These are phyloP conservation scores for Oncorhynchus mykiss DNA, from an alignment of 2,113 vertebrate genomes.

Conservation along the genomic window DNA sequence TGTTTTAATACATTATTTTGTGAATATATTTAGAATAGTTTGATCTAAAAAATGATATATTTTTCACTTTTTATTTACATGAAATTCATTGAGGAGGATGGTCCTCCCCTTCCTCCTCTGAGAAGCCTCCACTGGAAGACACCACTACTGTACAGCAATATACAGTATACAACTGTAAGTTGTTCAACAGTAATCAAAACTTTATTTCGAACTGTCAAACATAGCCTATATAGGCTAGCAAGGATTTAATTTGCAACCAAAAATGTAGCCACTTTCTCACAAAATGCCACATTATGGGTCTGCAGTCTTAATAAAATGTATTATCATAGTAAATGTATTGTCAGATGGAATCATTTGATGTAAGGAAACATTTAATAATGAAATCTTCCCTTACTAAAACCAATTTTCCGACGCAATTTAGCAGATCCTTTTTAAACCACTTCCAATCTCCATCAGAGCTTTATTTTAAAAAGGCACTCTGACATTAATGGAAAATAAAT, in stretches of 20 bases:
- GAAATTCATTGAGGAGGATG: too few relatives aligned
- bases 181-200: too few relatives aligned
- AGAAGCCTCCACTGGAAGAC: too few relatives aligned
- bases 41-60: too few relatives aligned
- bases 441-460: conserved; percentile 41
- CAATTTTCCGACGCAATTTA: conserved; percentile 47
- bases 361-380: conserved; percentile 45
- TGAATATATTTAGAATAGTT: too few relatives aligned
- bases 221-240: too few relatives aligned
- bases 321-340: conserved; percentile 23
- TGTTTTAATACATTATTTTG: too few relatives aligned
- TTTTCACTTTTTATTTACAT: too few relatives aligned
- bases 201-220: too few relatives aligned
- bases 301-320: conserved; percentile 38
- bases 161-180: too few relatives aligned
- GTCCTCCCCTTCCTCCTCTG: too few relatives aligned
- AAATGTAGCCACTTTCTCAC: conserved; percentile 35
- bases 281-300: conserved; percentile 33
- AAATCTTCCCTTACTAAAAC: conserved; percentile 48
- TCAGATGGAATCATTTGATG: conserved; percentile 44
- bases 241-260: conserved; percentile 39
- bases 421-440: conserved; percentile 48
- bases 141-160: too few relatives aligned
- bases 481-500: conserved; percentile 63
- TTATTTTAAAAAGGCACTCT: conserved; percentile 43